Percentiles rank a stretch among this genome's conserved stretches.
Evolutionary conservation across 1,140 invertebrate genomes (phyloP).

Genomic region (Drosophila parvula): DNA sequence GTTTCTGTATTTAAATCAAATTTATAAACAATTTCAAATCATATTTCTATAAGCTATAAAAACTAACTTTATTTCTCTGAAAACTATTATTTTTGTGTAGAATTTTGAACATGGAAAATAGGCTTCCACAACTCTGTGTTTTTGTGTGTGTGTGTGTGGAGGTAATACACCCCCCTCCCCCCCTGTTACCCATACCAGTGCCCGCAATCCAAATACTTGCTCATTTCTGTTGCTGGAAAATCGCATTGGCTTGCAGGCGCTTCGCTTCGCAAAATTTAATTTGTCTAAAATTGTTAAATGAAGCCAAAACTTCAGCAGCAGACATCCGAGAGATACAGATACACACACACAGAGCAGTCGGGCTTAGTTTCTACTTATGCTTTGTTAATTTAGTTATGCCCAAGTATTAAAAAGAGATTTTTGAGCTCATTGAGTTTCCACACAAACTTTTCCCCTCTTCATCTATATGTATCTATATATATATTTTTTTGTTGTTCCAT

Average conservation of each 20-base stretch:
- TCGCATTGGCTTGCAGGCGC: conserved; percentile 43
- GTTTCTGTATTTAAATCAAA: neutral
- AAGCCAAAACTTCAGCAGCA: conserved; percentile 30
- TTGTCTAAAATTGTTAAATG: conserved; percentile 64
- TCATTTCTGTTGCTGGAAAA: conserved; percentile 25
- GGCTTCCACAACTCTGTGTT: too few species aligned
- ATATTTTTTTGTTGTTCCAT: neutral
- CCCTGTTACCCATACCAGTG: neutral
- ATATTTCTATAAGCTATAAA: neutral
- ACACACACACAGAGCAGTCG: conserved; percentile 20
- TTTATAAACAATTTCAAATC: neutral
- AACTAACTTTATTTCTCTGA: neutral
- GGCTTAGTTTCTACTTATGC: conserved; percentile 50
- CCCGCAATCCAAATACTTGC: neutral
- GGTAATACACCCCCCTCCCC: too few species aligned
- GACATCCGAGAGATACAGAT: conserved; percentile 17
- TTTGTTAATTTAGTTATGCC: conserved; percentile 76
- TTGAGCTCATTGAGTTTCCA: conserved; percentile 71
- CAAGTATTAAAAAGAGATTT: conserved; percentile 80
- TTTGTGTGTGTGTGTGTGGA: too few species aligned
- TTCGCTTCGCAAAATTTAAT: conserved; percentile 55
- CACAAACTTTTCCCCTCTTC: conserved; percentile 53
- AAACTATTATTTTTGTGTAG: too few species aligned
- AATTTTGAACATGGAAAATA: neutral
- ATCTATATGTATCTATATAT: neutral